These are phyloP conservation scores for Campoletis raptor DNA, from an alignment of 2,888 invertebrate genomes.

Conservation along the genomic window DNA sequence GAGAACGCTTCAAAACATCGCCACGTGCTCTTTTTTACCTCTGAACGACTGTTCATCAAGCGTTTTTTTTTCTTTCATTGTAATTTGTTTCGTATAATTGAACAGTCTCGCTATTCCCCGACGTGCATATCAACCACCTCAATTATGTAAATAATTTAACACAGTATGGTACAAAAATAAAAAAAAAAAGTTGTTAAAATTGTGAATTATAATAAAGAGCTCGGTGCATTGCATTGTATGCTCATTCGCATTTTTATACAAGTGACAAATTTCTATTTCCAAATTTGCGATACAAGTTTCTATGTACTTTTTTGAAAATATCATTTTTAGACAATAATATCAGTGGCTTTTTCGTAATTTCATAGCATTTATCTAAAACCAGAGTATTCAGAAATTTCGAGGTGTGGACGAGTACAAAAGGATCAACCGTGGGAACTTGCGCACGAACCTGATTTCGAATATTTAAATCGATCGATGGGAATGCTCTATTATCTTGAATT, in stretches of 20 bases:
- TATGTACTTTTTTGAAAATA: background rate
- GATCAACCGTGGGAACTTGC: background rate
- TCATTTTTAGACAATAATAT: background rate
- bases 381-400: background rate
- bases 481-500: background rate
- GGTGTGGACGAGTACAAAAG: slow-evolving; percentile 17
- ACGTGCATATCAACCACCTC: background rate
- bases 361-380: background rate
- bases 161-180: background rate
- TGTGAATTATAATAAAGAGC: background rate
- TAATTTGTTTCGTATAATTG: background rate
- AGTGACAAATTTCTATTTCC: background rate
- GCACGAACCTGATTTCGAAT: background rate
- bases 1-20: slow-evolving; percentile 74
- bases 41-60: background rate
- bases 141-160: background rate
- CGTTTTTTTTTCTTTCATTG: background rate
- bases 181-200: background rate
- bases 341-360: background rate
- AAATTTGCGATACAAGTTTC: background rate
- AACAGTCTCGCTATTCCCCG: background rate
- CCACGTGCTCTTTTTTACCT: slow-evolving; percentile 75
- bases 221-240: background rate
- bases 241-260: background rate
- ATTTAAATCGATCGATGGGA: background rate